Evolutionary conservation across 2,888 invertebrate genomes (phyloP).

Genomic region (Tenthredo scrophulariae): DNA sequence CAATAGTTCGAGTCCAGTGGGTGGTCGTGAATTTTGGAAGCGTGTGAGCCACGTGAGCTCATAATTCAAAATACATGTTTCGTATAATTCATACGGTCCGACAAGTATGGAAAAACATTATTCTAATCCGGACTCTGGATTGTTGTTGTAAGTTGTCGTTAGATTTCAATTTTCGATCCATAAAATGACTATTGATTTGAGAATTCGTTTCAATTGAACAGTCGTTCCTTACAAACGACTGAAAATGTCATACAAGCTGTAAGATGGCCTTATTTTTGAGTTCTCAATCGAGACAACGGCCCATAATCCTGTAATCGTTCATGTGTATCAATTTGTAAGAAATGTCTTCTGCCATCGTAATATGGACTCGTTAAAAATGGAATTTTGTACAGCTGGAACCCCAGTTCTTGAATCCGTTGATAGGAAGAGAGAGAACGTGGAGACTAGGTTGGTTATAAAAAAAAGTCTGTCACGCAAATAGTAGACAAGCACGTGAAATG

Average conservation of each 20-base stretch:
- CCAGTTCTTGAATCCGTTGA: background rate
- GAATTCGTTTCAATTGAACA: no score
- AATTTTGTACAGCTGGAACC: background rate
- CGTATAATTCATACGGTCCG: background rate
- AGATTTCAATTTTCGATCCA: background rate
- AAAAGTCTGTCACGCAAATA: constrained; percentile 36
- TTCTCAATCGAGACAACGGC: background rate
- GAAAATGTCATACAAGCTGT: background rate
- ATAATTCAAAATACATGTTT: background rate
- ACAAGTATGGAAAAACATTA: no score
- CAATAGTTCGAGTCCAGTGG: background rate
- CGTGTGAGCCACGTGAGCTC: background rate
- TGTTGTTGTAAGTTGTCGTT: background rate
- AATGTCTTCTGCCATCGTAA: background rate
- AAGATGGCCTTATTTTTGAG: background rate
- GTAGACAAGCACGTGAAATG: constrained; percentile 9
- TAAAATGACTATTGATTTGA: background rate
- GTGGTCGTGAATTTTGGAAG: background rate
- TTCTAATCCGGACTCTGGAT: background rate
- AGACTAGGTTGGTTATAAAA: constrained; percentile 16
- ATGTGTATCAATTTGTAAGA: background rate
- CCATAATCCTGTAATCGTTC: background rate
- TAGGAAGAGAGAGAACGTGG: background rate
- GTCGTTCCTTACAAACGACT: no score
- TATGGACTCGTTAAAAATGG: background rate